A percentile compares a stretch with the other conserved stretches of the same genome.
Conservation (phyloP, 2,797 vertebrate genomes). For the Galago senegalensis region DNA sequence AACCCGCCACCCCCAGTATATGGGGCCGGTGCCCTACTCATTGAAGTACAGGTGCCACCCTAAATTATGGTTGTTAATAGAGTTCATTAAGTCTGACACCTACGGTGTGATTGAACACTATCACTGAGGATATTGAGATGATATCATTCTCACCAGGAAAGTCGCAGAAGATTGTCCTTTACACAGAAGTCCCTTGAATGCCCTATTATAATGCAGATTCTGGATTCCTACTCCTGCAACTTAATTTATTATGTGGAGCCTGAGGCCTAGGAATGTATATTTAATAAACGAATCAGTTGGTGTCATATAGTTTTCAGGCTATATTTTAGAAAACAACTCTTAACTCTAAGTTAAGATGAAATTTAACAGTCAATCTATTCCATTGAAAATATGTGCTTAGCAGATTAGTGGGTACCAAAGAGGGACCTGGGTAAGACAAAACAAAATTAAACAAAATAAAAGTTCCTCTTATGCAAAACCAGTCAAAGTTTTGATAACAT, state of each 20-base stretch:
- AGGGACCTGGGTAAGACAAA: not conserved
- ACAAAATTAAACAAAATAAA: not conserved
- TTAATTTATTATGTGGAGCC: not conserved
- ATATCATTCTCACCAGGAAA: not conserved
- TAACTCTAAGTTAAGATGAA: not conserved
- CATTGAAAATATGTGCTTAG: not conserved
- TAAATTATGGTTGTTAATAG: not conserved
- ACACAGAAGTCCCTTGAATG: not conserved
- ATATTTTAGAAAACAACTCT: not conserved
- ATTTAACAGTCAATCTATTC: not conserved
- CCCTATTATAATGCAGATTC: not conserved
- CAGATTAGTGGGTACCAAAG: not conserved
- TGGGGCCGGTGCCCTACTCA: too few relatives aligned
- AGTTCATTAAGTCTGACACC: not conserved
- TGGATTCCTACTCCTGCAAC: not conserved
- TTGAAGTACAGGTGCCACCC: too few relatives aligned
- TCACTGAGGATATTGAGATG: not conserved
- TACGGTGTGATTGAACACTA: not conserved
- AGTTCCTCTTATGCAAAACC: accelerated
- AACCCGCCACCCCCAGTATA: too few relatives aligned
- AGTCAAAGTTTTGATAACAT: not conserved
- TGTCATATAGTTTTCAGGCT: not conserved
- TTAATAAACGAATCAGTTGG: not conserved
- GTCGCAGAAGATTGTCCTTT: not conserved
- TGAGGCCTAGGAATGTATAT: not conserved